phyloP scores from a whole-genome alignment of 1,140 invertebrate genomes.

The Eumaeus atala region DNA sequence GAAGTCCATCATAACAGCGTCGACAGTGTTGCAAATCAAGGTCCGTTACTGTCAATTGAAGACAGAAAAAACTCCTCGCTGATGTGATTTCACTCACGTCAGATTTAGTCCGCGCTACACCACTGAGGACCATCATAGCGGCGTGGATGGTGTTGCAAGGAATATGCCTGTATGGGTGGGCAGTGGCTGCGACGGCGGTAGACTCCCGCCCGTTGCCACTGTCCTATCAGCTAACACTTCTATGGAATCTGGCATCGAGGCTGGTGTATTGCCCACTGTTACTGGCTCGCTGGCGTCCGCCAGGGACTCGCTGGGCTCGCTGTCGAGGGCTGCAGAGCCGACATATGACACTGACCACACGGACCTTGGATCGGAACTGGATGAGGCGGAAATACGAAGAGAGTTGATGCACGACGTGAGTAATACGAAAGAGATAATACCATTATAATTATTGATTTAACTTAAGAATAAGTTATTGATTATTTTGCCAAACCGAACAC shows the following conservation, averaged over 20 bases:
- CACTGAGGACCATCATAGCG: constrained; percentile 13
- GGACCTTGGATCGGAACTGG: constrained; percentile 83
- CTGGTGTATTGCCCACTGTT: constrained; percentile 79
- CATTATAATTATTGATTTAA: too few species aligned
- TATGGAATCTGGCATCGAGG: constrained; percentile 74
- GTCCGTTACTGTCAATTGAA: too few species aligned
- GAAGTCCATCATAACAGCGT: too few species aligned
- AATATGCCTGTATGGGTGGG: constrained; percentile 69
- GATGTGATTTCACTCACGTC: too few species aligned
- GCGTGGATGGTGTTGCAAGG: constrained; percentile 53
- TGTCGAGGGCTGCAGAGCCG: constrained; percentile 77
- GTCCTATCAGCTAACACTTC: constrained; percentile 68
- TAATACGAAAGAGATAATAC: too few species aligned
- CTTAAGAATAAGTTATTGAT: too few species aligned
- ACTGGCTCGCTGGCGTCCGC: constrained; percentile 78
- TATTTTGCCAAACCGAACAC: too few species aligned
- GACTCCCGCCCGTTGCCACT: constrained; percentile 46
- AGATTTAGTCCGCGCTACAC: not conserved
- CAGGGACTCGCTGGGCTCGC: constrained; percentile 75
- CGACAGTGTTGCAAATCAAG: too few species aligned
- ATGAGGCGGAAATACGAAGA: constrained; percentile 83
- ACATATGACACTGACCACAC: constrained; percentile 85
- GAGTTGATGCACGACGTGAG: constrained; percentile 84
- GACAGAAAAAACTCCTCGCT: too few species aligned
- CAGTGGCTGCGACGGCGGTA: constrained; percentile 49